Percentiles rank a stretch among this genome's conserved stretches.
Conservation (phyloP, 1,140 invertebrate species). For the Drosophila paulistorum region DNA sequence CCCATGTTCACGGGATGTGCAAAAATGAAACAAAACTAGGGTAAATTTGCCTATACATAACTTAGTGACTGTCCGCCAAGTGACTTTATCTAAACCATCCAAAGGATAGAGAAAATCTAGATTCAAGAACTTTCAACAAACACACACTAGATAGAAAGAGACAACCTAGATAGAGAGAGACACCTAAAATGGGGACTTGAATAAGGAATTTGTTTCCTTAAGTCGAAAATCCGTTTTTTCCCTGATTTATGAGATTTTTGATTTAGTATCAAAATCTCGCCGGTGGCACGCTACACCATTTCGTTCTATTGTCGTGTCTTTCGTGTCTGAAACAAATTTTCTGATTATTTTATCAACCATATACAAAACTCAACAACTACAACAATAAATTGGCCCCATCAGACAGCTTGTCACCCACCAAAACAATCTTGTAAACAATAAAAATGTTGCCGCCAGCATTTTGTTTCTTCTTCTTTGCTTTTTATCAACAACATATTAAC, state of each 20-base stretch:
- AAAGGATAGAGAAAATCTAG: too few species aligned
- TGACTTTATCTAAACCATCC: too few species aligned
- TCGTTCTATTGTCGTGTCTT: neutral
- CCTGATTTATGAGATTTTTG: slow-evolving; percentile 54
- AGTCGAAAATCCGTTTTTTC: neutral
- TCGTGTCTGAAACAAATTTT: slow-evolving; percentile 47
- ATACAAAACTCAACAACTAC: slow-evolving; percentile 24
- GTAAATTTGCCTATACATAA: too few species aligned
- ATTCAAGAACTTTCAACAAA: too few species aligned
- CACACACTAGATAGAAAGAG: too few species aligned
- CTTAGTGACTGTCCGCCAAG: too few species aligned
- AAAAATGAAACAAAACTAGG: too few species aligned
- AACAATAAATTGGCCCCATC: slow-evolving; percentile 35
- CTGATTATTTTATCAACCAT: slow-evolving; percentile 54
- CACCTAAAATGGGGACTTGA: too few species aligned
- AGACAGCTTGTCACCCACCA: slow-evolving; percentile 64
- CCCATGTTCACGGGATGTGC: slow-evolving; percentile 11
- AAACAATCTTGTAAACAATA: slow-evolving; percentile 49
- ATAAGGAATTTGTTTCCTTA: too few species aligned
- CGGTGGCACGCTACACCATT: slow-evolving; percentile 11
- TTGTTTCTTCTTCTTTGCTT: neutral
- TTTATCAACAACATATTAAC: slow-evolving; percentile 15
- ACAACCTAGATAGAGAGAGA: too few species aligned
- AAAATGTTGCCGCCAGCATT: slow-evolving; percentile 12
- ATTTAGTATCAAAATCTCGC: slow-evolving; percentile 35